Evolutionary conservation across 2,797 vertebrate genomes (phyloP).

Genomic region (Lemur catta): DNA sequence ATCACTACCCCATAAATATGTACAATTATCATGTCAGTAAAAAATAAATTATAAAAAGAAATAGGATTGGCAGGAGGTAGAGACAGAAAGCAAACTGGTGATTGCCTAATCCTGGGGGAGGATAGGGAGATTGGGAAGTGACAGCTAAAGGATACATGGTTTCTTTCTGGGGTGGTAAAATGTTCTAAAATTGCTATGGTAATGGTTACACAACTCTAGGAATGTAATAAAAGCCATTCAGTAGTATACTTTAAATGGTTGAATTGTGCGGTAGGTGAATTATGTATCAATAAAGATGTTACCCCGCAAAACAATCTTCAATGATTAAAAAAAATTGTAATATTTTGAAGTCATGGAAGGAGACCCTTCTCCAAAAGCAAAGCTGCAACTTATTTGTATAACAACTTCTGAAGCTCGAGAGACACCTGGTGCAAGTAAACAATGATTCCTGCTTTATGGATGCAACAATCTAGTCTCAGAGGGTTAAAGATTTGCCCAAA

Average conservation of each 20-base stretch:
- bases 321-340: neutral
- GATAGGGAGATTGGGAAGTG: neutral
- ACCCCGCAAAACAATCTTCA: neutral
- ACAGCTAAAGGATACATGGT: neutral
- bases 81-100: neutral
- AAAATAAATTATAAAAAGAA: neutral
- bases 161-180: neutral
- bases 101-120: neutral
- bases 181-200: neutral
- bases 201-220: neutral
- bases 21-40: neutral
- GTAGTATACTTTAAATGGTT: neutral
- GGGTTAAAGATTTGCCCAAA: neutral
- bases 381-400: neutral
- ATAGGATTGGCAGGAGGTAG: neutral
- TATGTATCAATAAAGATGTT: neutral
- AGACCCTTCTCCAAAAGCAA: neutral
- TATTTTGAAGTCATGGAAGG: neutral
- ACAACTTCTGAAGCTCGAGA: neutral
- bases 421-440: neutral
- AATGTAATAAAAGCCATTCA: neutral
- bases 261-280: neutral
- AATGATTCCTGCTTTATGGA: neutral
- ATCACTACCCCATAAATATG: neutral
- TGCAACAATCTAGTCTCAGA: neutral